Evolutionary conservation across 2,888 invertebrate species (phyloP), one percentile per base, ranked within the genome.

Genomic region (Watsonalla cultraria): DNA sequence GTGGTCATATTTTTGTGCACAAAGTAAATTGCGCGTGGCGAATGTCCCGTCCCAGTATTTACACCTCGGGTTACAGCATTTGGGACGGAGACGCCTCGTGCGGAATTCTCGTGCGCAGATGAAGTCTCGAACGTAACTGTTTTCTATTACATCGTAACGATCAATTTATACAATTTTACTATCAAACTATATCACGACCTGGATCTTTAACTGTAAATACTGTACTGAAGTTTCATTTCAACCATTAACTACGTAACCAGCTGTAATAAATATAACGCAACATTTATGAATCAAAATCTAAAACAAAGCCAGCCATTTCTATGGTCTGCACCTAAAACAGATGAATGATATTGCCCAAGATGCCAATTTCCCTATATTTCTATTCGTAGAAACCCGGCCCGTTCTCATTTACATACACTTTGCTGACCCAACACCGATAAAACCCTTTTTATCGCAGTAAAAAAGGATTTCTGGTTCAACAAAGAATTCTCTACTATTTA

Each of bases 331-430:
- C 11, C 48, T 35, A 49, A 49, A 33, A 49, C 49, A 73, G 68
- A 70, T 70, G 72, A 79, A 69, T 80, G 73, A 74, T 76, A 70
- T 71, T 63, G 65, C 76, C 76, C 73, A 71, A 73, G 80, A 79
- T 76, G 72, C 68, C 84, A 69, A 78, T 82, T 77, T 71, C 62
- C 69, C 68, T 81, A 80, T 84, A 86, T 83, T 80, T 81, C 78
- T 71, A 78, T 80, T 49, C 76, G 70, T 66, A 66, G 69, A 78
- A 72, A 71, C 77, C 74, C 74, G 67, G 68, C 74, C 71, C 73
- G 74, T 71, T 72, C 79, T 82, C 80, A 87, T 89, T 88, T 87
- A 80, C 86, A 87, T 88, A 87, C 83, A 86, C 82, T 86, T 85
- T 84, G 84, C 87, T 86, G 86, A 86, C 86, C 87, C 84, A 79